Percentiles rank a stretch among this genome's conserved stretches.
Evolutionary conservation across 2,113 vertebrate species (phyloP).

Genomic region (Illadopsis cleaveri): DNA sequence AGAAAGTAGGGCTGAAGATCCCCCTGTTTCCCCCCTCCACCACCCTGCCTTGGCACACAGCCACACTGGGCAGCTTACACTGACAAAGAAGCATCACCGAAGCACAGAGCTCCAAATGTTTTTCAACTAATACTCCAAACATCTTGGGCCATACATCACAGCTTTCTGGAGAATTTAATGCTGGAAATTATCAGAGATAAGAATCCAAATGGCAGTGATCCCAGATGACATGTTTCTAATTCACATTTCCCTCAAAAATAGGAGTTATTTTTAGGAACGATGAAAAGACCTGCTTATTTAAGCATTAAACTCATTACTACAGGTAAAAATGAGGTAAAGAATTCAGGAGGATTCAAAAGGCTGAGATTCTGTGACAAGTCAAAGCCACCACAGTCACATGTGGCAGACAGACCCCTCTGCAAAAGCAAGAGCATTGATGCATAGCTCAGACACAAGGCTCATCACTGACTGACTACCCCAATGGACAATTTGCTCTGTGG

Average conservation of each 20-base stretch:
- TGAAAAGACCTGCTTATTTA: not conserved
- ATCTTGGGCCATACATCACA: not conserved
- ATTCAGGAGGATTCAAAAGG: not conserved
- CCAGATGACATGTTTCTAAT: not conserved
- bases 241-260: conserved; percentile 8
- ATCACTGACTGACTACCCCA: not conserved
- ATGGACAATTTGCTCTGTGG: not conserved
- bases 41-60: not conserved
- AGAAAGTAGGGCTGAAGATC: not conserved
- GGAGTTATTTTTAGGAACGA: not conserved
- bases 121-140: not conserved
- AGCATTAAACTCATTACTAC: not conserved
- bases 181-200: not conserved
- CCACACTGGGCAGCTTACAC: accelerated
- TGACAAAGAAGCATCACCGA: not conserved
- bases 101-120: not conserved
- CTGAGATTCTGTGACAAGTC: not conserved
- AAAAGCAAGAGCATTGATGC: accelerated
- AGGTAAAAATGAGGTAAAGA: not conserved
- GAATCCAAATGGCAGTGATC: not conserved
- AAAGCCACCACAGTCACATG: not conserved
- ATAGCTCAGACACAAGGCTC: not conserved
- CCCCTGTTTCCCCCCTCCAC: accelerated
- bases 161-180: not conserved
- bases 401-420: not conserved